These are phyloP conservation scores for Cladopsammia gracilis DNA, from an alignment of 64 coral and sea anemone species.

Conservation along the genomic window DNA sequence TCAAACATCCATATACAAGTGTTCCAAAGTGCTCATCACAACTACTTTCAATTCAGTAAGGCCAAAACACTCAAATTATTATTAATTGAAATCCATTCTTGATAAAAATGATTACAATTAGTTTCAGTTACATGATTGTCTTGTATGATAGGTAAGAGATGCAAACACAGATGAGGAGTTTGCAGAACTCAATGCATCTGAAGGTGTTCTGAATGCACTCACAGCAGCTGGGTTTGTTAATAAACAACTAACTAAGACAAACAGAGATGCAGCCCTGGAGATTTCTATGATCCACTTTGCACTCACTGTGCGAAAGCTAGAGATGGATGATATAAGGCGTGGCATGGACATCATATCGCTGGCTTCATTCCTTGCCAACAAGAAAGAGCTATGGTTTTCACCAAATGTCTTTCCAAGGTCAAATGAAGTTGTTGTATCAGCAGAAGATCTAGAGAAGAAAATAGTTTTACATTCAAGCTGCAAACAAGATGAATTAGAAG, in stretches of 20 bases:
- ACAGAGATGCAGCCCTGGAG: constrained; percentile 56
- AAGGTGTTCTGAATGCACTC: constrained; percentile 26
- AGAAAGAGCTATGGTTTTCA: constrained; percentile 17
- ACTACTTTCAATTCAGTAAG: no score
- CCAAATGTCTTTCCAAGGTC: constrained; percentile 51
- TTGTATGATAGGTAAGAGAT: constrained; percentile 28
- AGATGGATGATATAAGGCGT: constrained; percentile 60
- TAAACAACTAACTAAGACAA: constrained; percentile 48
- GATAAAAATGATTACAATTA: no score
- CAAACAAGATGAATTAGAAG: constrained; percentile 24
- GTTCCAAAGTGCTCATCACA: no score
- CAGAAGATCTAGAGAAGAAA: constrained; percentile 36
- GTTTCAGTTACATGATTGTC: no score
- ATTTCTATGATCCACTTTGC: constrained; percentile 51
- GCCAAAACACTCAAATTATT: no score
- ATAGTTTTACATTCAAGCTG: no score
- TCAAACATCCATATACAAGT: no score
- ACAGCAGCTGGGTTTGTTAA: constrained; percentile 58
- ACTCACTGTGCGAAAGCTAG: constrained; percentile 26
- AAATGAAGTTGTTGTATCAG: constrained; percentile 38
- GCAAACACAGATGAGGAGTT: constrained; percentile 60
- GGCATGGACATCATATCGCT: constrained; percentile 53
- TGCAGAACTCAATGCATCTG: constrained; percentile 18
- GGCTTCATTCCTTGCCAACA: constrained; percentile 26
- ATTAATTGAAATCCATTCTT: no score